Evolutionary conservation across 2,113 vertebrate species (phyloP).

Genomic region (Urocynchramus pylzowi): DNA sequence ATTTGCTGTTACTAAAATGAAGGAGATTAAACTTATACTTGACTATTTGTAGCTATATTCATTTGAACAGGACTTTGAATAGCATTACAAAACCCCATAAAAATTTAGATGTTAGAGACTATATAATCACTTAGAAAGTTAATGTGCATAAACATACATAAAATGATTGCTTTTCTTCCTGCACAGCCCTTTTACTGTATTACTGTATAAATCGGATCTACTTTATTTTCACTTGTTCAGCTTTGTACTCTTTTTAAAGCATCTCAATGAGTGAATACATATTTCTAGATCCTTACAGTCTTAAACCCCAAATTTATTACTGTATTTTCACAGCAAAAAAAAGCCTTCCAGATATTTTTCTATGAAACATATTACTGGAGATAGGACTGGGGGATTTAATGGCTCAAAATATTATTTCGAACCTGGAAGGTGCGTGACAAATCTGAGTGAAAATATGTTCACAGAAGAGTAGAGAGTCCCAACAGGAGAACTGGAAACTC

Average conservation of each 20-base stretch:
- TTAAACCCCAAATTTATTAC: neutral
- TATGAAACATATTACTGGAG: neutral
- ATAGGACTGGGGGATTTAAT: neutral
- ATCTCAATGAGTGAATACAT: neutral
- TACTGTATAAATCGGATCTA: constrained; percentile 36
- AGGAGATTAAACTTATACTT: neutral
- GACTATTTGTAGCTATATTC: neutral
- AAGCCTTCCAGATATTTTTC: neutral
- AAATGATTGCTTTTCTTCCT: constrained; percentile 28
- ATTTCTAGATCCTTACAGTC: neutral
- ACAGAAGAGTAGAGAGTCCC: neutral
- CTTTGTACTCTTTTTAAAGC: neutral
- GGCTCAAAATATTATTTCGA: neutral
- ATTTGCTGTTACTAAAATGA: neutral
- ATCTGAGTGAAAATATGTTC: neutral
- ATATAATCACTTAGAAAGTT: constrained; percentile 32
- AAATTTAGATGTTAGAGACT: constrained; percentile 5
- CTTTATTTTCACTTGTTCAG: constrained; percentile 22
- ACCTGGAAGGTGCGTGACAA: neutral
- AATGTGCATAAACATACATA: constrained; percentile 32
- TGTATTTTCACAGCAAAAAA: neutral
- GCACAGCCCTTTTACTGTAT: neutral
- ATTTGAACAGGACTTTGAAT: too few relatives aligned
- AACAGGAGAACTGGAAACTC: neutral
- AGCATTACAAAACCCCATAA: neutral